These are phyloP conservation scores for Rhynchonema sp. DNA, from an alignment of 2,888 invertebrate genomes.

Conservation along the genomic window DNA sequence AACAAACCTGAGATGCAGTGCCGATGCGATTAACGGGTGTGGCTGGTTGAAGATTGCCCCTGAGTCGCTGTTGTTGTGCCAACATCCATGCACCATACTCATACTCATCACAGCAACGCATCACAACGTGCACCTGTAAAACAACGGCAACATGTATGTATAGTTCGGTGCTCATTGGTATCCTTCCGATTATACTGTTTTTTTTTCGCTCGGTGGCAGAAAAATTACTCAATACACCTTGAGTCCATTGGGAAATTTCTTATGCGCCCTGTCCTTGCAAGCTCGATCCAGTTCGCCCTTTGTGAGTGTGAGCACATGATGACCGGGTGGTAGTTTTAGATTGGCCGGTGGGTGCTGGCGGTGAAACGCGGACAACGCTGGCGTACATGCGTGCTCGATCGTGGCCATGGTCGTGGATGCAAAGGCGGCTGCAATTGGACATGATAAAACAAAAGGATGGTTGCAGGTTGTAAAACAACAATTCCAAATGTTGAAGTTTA, in stretches of 20 bases:
- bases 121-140: neutral
- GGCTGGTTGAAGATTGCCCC: too few relatives aligned
- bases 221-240: neutral
- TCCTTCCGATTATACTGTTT: neutral
- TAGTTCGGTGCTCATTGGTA: neutral
- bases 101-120: neutral
- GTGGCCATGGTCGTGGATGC: neutral
- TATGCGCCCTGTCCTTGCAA: neutral
- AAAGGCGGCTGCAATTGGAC: neutral
- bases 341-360: neutral
- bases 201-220: neutral
- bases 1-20: too few relatives aligned
- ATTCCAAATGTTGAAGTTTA: too few relatives aligned
- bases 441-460: neutral
- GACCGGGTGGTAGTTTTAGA: neutral
- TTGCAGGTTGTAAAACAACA: too few relatives aligned
- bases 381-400: neutral
- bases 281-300: constrained; percentile 4
- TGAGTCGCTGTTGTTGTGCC: neutral
- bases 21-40: too few relatives aligned
- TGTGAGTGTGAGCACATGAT: constrained; percentile 1
- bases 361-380: neutral
- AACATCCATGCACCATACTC: neutral
- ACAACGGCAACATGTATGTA: too few relatives aligned
- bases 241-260: neutral